These are phyloP conservation scores for Phalacrocorax pelagicus DNA, from an alignment of 2,113 vertebrate genomes.

Conservation along the genomic window DNA sequence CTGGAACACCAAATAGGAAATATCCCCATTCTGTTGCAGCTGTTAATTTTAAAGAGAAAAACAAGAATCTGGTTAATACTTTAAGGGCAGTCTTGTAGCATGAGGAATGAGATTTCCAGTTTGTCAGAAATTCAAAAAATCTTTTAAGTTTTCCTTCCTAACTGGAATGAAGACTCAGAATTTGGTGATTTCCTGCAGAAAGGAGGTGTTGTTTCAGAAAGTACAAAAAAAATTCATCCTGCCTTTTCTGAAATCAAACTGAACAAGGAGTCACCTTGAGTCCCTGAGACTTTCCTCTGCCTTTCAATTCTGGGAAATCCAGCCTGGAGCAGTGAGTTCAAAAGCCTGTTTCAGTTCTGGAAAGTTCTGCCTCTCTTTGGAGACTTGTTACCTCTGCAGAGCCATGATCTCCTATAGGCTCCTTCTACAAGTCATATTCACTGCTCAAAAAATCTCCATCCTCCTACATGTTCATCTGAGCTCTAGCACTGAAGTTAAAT, in stretches of 20 bases:
- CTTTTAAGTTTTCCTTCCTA: neutral
- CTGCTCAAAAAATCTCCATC: neutral
- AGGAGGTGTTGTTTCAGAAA: neutral
- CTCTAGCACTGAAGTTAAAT: neutral
- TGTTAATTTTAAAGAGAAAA: neutral
- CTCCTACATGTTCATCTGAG: neutral
- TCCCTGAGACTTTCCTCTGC: neutral
- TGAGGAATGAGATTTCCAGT: neutral
- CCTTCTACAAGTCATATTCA: neutral
- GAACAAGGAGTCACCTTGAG: neutral
- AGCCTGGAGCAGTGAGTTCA: neutral
- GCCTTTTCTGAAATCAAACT: neutral
- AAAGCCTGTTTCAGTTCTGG: neutral
- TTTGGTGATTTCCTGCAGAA: neutral
- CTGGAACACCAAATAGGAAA: neutral
- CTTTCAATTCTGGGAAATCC: neutral
- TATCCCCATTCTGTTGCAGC: neutral
- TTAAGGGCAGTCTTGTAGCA: neutral
- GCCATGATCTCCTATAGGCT: neutral
- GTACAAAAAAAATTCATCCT: neutral
- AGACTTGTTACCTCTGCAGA: neutral
- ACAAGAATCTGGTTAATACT: neutral
- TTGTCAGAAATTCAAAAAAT: neutral
- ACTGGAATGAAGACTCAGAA: neutral
- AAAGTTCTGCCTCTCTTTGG: neutral